These are phyloP conservation scores for Nanorana parkeri DNA, from an alignment of 2,113 vertebrate genomes.

Conservation along the genomic window DNA sequence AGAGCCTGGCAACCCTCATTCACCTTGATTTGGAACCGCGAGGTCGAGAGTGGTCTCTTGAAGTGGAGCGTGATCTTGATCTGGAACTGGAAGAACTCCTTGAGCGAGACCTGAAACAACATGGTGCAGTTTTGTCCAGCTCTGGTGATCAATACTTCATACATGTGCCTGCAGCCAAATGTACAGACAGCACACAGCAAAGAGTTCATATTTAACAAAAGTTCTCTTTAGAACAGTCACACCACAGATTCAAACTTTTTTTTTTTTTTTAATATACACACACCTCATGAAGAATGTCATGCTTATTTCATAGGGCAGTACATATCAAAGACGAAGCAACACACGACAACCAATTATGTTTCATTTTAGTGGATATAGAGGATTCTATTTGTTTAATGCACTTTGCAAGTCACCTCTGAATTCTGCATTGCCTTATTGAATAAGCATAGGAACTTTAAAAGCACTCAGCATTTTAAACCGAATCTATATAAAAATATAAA, in stretches of 20 bases:
- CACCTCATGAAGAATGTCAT: background rate
- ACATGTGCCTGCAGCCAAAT: background rate
- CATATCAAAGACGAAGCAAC: no score
- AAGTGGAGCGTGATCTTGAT: constrained; percentile 92
- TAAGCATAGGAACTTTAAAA: no score
- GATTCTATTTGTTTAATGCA: no score
- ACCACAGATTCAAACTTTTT: background rate
- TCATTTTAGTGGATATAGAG: no score
- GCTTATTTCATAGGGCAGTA: no score
- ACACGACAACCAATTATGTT: no score
- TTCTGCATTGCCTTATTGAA: background rate
- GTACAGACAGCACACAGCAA: background rate
- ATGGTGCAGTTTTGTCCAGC: constrained; percentile 70
- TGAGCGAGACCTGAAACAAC: constrained; percentile 96
- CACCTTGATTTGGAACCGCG: constrained; percentile 98
- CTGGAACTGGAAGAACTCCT: constrained; percentile 96
- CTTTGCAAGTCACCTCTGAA: no score
- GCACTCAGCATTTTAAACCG: no score
- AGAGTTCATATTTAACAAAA: background rate
- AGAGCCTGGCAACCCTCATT: constrained; percentile 96
- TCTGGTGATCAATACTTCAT: constrained; percentile 43
- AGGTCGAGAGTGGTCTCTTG: constrained; percentile 81
- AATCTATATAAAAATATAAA: no score
- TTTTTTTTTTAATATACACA: no score
- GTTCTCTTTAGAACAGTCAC: background rate